Evolutionary conservation across 2,888 invertebrate genomes (phyloP).

Genomic region (Rhagium mordax): DNA sequence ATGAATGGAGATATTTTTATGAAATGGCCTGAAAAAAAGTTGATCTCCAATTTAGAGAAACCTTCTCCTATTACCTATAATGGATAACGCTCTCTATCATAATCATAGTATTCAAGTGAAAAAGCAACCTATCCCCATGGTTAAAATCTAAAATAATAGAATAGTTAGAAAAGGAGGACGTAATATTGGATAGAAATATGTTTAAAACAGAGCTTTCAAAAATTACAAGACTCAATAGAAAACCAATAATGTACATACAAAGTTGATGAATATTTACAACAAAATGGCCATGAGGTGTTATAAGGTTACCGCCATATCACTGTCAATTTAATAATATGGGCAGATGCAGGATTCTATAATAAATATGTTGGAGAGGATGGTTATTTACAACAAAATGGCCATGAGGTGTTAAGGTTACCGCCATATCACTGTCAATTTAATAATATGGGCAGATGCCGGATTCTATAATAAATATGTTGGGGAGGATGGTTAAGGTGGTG

Average conservation of each 20-base stretch:
- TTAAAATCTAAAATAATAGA: neutral
- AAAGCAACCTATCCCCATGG: no score
- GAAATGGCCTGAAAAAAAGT: conserved; percentile 32
- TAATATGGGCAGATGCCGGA: no score
- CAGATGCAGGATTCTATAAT: neutral
- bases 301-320: neutral
- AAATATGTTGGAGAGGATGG: neutral
- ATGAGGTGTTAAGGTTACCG: neutral
- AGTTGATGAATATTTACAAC: neutral
- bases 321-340: neutral
- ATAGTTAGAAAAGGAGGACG: neutral
- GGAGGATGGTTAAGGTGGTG: no score
- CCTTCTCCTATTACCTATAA: neutral
- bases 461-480: no score
- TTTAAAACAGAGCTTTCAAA: neutral
- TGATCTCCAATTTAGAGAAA: conserved; percentile 10
- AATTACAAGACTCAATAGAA: no score
- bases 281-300: neutral
- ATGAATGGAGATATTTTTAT: conserved; percentile 30
- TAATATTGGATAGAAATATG: neutral
- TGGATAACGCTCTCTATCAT: neutral
- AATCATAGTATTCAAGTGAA: no score
- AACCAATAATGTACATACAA: no score
- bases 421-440: neutral
- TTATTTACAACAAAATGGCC: neutral